A percentile compares a stretch with the other conserved stretches of the same genome.
Evolutionary conservation across 2,113 vertebrate species (phyloP).

Genomic region (Nematolebias whitei): DNA sequence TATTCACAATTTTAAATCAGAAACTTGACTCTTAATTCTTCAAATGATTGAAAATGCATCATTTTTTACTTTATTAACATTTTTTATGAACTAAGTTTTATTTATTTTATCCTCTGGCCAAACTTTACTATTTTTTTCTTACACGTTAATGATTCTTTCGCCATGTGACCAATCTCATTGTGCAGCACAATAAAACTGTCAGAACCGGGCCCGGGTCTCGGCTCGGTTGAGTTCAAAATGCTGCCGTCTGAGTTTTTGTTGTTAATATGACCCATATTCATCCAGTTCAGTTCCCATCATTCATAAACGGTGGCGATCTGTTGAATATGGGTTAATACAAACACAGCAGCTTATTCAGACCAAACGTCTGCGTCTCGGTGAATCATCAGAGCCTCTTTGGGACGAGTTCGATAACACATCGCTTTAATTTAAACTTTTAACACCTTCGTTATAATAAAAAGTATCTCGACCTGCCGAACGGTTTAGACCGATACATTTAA

Average conservation of each 20-base stretch:
- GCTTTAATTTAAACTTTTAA: background rate
- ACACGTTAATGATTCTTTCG: too few relatives aligned
- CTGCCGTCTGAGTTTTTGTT: background rate
- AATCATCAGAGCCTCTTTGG: background rate
- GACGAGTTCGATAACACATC: background rate
- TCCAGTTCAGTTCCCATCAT: constrained; percentile 29
- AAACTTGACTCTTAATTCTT: too few relatives aligned
- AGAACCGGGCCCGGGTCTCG: background rate
- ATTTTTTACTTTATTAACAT: too few relatives aligned
- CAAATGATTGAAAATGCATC: too few relatives aligned
- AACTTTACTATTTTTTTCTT: too few relatives aligned
- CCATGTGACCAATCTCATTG: too few relatives aligned
- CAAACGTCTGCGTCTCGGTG: constrained; percentile 18
- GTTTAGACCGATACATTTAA: constrained; percentile 26
- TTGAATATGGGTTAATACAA: constrained; percentile 68
- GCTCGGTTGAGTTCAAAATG: background rate
- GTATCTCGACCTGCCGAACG: background rate
- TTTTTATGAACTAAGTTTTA: too few relatives aligned
- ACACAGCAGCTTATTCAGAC: constrained; percentile 31
- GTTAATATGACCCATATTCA: constrained; percentile 4
- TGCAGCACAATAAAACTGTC: background rate
- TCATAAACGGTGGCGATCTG: constrained; percentile 19
- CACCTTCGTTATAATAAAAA: too few relatives aligned
- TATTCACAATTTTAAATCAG: too few relatives aligned
- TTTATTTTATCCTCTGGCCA: too few relatives aligned